A percentile compares a stretch with the other conserved stretches of the same genome.
phyloP scores from a whole-genome alignment of 1,140 invertebrate species.

The Sycophila sp. region DNA sequence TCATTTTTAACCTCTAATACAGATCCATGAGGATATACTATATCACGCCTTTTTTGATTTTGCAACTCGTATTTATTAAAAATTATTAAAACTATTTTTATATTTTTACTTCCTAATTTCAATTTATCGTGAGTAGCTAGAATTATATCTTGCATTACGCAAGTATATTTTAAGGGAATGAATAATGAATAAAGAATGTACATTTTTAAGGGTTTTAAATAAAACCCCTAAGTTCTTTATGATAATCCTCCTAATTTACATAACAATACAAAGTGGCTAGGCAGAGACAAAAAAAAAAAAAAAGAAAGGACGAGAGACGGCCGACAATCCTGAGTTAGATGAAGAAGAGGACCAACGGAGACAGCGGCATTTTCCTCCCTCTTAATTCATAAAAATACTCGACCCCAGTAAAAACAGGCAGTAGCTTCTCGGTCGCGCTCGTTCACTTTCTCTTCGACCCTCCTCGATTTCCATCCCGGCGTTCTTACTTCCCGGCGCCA shows the following conservation, averaged over 20 bases:
- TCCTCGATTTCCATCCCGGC: slow-evolving; percentile 38
- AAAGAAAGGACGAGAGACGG: slow-evolving; percentile 6
- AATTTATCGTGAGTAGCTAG: too few species aligned
- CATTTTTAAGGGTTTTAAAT: slow-evolving; percentile 20
- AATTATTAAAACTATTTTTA: too few species aligned
- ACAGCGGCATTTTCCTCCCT: slow-evolving; percentile 44
- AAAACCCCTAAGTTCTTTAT: slow-evolving; percentile 19
- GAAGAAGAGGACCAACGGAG: neutral
- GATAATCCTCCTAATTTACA: slow-evolving; percentile 37
- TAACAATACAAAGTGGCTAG: slow-evolving; percentile 37
- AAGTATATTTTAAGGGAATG: slow-evolving; percentile 1
- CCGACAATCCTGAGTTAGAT: neutral
- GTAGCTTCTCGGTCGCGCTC: neutral
- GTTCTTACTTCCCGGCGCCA: slow-evolving; percentile 13
- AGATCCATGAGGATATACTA: too few species aligned
- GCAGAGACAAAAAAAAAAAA: slow-evolving; percentile 19
- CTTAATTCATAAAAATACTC: slow-evolving; percentile 56
- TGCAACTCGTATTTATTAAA: too few species aligned
- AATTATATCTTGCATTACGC: too few species aligned
- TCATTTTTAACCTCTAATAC: too few species aligned
- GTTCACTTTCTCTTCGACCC: slow-evolving; percentile 27
- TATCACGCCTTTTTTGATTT: too few species aligned
- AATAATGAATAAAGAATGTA: slow-evolving; percentile 19
- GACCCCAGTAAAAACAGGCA: slow-evolving; percentile 38
- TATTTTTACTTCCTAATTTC: too few species aligned